phyloP scores from a whole-genome alignment of 2,888 invertebrate species.

The Keiferia lycopersicella region DNA sequence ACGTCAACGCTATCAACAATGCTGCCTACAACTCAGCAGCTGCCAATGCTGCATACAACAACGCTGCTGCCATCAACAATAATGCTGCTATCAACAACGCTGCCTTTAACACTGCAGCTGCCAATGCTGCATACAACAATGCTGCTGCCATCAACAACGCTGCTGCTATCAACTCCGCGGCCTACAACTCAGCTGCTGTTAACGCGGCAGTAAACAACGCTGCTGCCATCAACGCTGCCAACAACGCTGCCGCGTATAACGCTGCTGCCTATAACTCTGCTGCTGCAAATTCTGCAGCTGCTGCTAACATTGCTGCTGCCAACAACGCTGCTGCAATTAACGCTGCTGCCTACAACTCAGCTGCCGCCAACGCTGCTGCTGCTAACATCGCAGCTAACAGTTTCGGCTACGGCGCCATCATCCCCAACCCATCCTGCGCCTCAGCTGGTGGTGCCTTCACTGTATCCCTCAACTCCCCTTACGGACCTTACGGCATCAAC shows the following conservation, averaged over 20 bases:
- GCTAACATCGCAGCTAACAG: conserved; percentile 12
- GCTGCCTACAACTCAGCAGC: not conserved
- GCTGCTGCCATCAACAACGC: no score
- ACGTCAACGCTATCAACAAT: not conserved
- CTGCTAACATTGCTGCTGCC: no score
- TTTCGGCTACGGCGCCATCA: not conserved
- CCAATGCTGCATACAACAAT: no score
- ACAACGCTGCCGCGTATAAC: not conserved
- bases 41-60: not conserved
- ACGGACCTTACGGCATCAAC: conserved; percentile 42
- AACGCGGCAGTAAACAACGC: not conserved
- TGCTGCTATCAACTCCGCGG: not conserved
- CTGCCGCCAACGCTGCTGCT: not conserved
- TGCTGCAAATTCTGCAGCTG: no score
- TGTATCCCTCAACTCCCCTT: conserved; percentile 35
- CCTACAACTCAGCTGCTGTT: not conserved
- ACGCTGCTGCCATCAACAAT: not conserved
- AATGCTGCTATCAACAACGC: not conserved
- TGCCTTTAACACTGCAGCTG: no score
- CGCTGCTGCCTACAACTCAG: not conserved
- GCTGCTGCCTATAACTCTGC: no score
- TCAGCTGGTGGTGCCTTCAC: conserved; percentile 32
- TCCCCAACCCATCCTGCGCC: conserved; percentile 6
- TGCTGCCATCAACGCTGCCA: not conserved
- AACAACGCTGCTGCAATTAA: not conserved